These are phyloP conservation scores for Rhopalosiphum nymphaeae DNA, from an alignment of 2,888 invertebrate species.

Conservation along the genomic window DNA sequence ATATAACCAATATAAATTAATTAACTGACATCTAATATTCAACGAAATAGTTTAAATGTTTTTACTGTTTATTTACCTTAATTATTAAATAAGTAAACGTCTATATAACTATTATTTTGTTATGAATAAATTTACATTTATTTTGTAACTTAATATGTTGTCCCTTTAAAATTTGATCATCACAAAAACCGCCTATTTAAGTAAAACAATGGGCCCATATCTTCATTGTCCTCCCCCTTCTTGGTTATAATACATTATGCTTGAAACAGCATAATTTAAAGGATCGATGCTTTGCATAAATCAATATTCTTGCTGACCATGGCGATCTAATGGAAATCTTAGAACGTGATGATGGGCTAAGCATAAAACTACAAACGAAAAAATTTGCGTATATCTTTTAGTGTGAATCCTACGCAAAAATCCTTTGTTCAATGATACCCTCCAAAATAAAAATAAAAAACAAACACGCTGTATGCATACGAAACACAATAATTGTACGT, in stretches of 20 bases:
- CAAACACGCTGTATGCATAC: constrained; percentile 36
- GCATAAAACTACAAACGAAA: constrained; percentile 32
- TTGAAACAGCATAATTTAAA: constrained; percentile 38
- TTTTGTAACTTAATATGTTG: background rate
- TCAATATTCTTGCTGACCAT: constrained; percentile 60
- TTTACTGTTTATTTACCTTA: background rate
- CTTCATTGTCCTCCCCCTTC: constrained; percentile 15
- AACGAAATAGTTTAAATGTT: background rate
- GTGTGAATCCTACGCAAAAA: constrained; percentile 30
- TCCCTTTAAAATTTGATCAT: constrained; percentile 43
- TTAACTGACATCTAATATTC: background rate
- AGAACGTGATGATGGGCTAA: constrained; percentile 48
- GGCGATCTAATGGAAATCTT: constrained; percentile 35
- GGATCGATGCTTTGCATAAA: constrained; percentile 56
- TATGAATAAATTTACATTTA: background rate
- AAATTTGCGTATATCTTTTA: constrained; percentile 22
- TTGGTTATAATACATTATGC: background rate
- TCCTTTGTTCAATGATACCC: constrained; percentile 39
- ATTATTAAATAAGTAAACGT: background rate
- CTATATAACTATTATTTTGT: background rate
- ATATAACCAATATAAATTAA: background rate
- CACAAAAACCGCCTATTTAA: background rate
- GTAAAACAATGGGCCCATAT: constrained; percentile 38
- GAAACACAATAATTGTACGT: constrained; percentile 43
- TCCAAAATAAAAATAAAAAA: constrained; percentile 31